Evolutionary conservation across 92 coral and sea anemone genomes (phyloP).

Genomic region (Isaurus tuberculatus): DNA sequence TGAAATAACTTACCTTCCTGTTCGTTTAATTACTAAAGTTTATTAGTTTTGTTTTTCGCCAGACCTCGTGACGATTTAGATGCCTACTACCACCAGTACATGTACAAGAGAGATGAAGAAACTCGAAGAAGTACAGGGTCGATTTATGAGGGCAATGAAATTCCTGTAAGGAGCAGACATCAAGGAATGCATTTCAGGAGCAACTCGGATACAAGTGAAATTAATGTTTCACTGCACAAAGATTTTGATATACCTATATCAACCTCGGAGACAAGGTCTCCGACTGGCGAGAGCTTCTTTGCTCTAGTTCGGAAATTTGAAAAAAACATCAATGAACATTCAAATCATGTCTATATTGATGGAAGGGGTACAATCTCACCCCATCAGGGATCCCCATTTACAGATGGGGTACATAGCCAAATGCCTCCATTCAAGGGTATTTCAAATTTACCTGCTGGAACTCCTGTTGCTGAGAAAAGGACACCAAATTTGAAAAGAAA

Average conservation of each 20-base stretch:
- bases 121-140: conserved; percentile 93
- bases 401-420: conserved; percentile 56
- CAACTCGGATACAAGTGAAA: conserved; percentile 93
- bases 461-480: conserved; percentile 89
- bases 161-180: conserved; percentile 60
- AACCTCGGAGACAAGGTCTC: conserved; percentile 79
- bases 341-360: conserved; percentile 44
- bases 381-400: conserved; percentile 62
- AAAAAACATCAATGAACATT: conserved; percentile 78
- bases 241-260: conserved; percentile 52
- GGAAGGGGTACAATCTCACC: conserved; percentile 48
- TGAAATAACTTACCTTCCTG: conserved; percentile 25
- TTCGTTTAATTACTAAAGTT: conserved; percentile 1
- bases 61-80: conserved; percentile 84
- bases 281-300: conserved; percentile 93
- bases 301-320: conserved; percentile 90
- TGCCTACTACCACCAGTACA: conserved; percentile 55
- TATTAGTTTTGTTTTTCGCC: conserved; percentile 4
- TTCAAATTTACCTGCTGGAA: conserved; percentile 66
- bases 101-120: conserved; percentile 88
- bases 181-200: conserved; percentile 90
- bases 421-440: conserved; percentile 54
- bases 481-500: conserved; percentile 80
- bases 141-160: conserved; percentile 84
- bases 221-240: conserved; percentile 64